A percentile compares a stretch with the other conserved stretches of the same genome.
phyloP scores from a whole-genome alignment of 2,113 vertebrate species.

The Lontra canadensis region DNA sequence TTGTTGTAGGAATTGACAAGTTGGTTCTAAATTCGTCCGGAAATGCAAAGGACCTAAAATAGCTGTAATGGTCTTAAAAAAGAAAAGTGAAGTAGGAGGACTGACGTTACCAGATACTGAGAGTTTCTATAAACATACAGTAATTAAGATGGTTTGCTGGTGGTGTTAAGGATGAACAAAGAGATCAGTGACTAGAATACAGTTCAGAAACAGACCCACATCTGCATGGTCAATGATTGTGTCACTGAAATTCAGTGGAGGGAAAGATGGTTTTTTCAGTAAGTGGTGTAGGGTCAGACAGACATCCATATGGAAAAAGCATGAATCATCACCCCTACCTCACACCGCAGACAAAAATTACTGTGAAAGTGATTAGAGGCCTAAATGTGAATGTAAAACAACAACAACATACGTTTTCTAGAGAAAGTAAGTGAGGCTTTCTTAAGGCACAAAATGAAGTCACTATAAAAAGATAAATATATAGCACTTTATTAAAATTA shows the following conservation, averaged over 20 bases:
- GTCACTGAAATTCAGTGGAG: background rate
- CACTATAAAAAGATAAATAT: background rate
- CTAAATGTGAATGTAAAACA: background rate
- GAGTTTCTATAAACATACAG: background rate
- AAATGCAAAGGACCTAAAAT: background rate
- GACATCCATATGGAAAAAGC: background rate
- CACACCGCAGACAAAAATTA: background rate
- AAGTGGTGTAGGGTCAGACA: background rate
- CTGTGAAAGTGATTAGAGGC: background rate
- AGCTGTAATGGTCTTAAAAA: background rate
- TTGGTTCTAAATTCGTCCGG: background rate
- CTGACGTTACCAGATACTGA: background rate
- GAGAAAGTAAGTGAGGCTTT: background rate
- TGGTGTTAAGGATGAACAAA: background rate
- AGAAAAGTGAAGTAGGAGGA: background rate
- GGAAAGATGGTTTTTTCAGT: background rate
- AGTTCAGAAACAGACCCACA: background rate
- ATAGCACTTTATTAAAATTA: background rate
- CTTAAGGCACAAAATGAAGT: background rate
- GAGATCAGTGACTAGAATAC: background rate
- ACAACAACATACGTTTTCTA: background rate
- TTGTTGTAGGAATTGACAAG: background rate
- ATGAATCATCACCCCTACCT: background rate
- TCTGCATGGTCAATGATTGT: background rate
- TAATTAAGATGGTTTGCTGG: background rate